These are phyloP conservation scores for Taenioides sp. DNA, from an alignment of 2,797 vertebrate genomes.

Conservation along the genomic window DNA sequence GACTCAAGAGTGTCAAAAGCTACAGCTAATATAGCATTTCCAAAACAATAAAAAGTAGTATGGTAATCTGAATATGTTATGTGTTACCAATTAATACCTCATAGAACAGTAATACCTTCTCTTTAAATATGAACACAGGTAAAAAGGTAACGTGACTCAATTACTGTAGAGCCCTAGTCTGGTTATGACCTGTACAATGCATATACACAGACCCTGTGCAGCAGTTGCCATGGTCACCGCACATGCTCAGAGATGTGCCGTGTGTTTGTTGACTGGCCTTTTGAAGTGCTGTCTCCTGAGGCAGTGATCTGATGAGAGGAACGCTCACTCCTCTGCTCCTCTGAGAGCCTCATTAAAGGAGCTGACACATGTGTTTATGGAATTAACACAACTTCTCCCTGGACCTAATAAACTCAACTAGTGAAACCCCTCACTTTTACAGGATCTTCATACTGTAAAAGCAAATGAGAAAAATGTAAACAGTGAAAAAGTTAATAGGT, in stretches of 20 bases:
- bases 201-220: not conserved
- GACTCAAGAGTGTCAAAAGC: too few species aligned
- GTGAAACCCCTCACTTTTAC: not conserved
- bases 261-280: conserved; percentile 55
- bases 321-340: conserved; percentile 21
- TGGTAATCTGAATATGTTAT: too few species aligned
- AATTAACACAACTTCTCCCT: conserved; percentile 1
- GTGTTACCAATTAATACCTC: too few species aligned
- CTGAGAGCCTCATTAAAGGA: conserved; percentile 8
- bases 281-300: conserved; percentile 35
- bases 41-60: too few species aligned
- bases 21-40: too few species aligned
- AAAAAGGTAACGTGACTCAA: not conserved
- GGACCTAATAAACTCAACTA: not conserved
- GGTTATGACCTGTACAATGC: not conserved
- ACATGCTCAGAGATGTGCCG: conserved; percentile 12
- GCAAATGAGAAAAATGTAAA: too few species aligned
- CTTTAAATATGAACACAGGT: not conserved
- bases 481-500: too few species aligned
- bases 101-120: too few species aligned
- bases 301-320: conserved; percentile 23
- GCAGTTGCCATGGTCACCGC: conserved; percentile 10
- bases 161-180: not conserved
- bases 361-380: conserved; percentile 9
- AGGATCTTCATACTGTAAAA: not conserved